Percentiles rank a stretch among this genome's conserved stretches.
These are phyloP conservation scores for Ctenodactylus gundi DNA, from an alignment of 2,113 vertebrate species.

Conservation along the genomic window DNA sequence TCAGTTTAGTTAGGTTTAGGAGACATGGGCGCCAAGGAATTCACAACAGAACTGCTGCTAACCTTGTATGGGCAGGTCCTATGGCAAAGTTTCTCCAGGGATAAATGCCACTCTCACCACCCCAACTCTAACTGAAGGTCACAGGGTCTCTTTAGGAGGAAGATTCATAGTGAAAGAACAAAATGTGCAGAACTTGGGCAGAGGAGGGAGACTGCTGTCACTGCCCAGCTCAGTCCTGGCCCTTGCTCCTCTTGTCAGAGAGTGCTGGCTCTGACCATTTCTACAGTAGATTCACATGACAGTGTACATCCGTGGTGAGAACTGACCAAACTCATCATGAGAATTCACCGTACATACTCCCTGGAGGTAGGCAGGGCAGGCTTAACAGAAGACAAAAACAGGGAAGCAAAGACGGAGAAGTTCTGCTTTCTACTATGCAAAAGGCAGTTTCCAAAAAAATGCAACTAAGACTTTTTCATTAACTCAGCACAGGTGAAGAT, in stretches of 20 bases:
- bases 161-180: neutral
- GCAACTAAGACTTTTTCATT: neutral
- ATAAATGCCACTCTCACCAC: neutral
- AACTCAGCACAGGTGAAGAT: neutral
- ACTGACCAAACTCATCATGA: neutral
- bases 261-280: neutral
- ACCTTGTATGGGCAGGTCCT: slow-evolving; percentile 46
- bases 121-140: neutral
- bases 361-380: neutral
- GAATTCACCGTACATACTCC: neutral
- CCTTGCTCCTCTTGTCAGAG: neutral
- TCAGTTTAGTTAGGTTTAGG: slow-evolving; percentile 51
- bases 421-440: neutral
- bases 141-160: neutral
- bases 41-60: slow-evolving; percentile 33
- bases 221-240: neutral
- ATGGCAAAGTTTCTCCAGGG: slow-evolving; percentile 1
- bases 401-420: neutral
- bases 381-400: neutral
- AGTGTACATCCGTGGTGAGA: neutral
- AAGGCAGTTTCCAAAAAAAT: neutral
- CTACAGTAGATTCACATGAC: neutral
- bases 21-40: slow-evolving; percentile 54
- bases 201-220: too few relatives aligned
- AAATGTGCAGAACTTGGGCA: neutral